These are phyloP conservation scores for Noctua comes DNA, from an alignment of 2,888 invertebrate genomes.

Conservation along the genomic window DNA sequence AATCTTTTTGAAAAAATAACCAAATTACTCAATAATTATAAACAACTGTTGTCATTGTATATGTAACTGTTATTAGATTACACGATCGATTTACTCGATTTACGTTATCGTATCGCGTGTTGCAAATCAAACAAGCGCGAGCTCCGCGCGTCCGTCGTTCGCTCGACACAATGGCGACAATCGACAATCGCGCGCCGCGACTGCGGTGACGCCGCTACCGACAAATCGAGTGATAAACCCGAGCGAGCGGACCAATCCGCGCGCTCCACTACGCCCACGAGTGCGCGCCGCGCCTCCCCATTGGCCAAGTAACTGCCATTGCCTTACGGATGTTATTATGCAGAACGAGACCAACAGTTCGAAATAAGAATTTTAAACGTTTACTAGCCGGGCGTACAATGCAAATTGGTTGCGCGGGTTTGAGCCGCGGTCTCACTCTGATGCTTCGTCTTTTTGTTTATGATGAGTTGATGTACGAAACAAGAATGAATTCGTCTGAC, in stretches of 20 bases:
- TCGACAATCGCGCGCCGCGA: constrained; percentile 88
- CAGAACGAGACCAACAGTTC: constrained; percentile 89
- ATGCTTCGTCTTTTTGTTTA: constrained; percentile 80
- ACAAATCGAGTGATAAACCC: constrained; percentile 89
- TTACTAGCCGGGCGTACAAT: constrained; percentile 87
- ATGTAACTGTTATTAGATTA: constrained; percentile 71
- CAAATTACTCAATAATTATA: constrained; percentile 65
- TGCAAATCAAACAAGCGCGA: constrained; percentile 81
- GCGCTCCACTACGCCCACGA: constrained; percentile 87
- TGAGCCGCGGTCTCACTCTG: constrained; percentile 84
- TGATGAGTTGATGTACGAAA: constrained; percentile 75
- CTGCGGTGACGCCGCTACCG: constrained; percentile 86
- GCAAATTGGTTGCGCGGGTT: constrained; percentile 88
- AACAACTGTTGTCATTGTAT: constrained; percentile 74
- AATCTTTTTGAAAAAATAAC: constrained; percentile 65
- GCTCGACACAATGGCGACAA: constrained; percentile 88
- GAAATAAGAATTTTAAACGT: constrained; percentile 89
- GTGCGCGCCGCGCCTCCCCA: constrained; percentile 79
- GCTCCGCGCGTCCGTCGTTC: constrained; percentile 84
- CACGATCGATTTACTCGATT: constrained; percentile 81
- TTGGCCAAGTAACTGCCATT: constrained; percentile 90
- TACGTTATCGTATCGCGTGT: constrained; percentile 80
- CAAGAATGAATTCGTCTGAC: constrained; percentile 79
- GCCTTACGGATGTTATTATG: constrained; percentile 90
- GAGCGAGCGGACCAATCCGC: constrained; percentile 82